phyloP scores from a whole-genome alignment of 2,888 invertebrate genomes.

The Pediacus dermestoides region DNA sequence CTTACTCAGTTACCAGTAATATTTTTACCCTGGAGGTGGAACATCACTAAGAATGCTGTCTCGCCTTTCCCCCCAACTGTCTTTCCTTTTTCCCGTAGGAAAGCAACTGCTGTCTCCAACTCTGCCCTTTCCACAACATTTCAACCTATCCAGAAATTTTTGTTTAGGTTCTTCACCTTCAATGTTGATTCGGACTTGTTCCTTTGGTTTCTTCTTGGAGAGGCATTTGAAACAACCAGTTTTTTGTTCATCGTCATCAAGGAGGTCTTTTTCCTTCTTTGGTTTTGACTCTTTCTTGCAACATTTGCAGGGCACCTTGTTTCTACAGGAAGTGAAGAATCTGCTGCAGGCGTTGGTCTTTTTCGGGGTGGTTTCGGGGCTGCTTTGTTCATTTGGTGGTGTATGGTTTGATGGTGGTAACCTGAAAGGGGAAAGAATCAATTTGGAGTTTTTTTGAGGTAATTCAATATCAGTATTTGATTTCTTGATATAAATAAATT shows the following conservation, averaged over 20 bases:
- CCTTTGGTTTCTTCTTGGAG: slow-evolving; percentile 27
- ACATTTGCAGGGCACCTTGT: slow-evolving; percentile 31
- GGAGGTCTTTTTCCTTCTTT: slow-evolving; percentile 9
- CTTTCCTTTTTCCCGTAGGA: slow-evolving; percentile 42
- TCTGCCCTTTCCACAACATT: slow-evolving; percentile 49
- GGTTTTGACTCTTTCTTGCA: slow-evolving; percentile 24
- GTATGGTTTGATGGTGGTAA: slow-evolving; percentile 32
- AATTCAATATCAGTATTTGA: too few species aligned
- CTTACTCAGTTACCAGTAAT: not conserved
- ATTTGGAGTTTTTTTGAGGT: too few species aligned
- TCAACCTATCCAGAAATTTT: slow-evolving; percentile 38
- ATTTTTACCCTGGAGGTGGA: slow-evolving; percentile 40
- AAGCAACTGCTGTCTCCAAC: slow-evolving; percentile 50
- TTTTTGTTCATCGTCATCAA: slow-evolving; percentile 14
- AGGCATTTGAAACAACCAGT: slow-evolving; percentile 51
- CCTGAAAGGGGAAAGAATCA: too few species aligned
- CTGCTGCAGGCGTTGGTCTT: slow-evolving; percentile 31
- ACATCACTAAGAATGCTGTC: slow-evolving; percentile 57
- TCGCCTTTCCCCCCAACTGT: slow-evolving; percentile 53
- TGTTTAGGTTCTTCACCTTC: slow-evolving; percentile 45
- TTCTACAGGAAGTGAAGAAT: slow-evolving; percentile 36
- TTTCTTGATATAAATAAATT: too few species aligned
- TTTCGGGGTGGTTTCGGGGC: slow-evolving; percentile 30
- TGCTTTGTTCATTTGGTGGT: slow-evolving; percentile 27
- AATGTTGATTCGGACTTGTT: slow-evolving; percentile 38